Conservation (phyloP, 2,797 vertebrate species). For the Iguana delicatissima region DNA sequence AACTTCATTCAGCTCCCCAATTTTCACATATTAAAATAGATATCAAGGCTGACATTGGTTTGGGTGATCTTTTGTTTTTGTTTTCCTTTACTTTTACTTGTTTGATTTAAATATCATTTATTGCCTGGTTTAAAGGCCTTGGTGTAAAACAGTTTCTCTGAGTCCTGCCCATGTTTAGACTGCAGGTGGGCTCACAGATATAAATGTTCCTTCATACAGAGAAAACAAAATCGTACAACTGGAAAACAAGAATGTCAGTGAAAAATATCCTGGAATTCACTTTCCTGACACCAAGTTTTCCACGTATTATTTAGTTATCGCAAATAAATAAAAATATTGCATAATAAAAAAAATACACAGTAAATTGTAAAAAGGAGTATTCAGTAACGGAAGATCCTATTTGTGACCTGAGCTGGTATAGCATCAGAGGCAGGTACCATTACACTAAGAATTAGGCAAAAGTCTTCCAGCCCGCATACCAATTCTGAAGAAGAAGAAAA, state of each 20-base stretch:
- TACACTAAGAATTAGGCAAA: not conserved
- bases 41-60: not conserved
- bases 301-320: too few relatives aligned
- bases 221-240: not conserved
- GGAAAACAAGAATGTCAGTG: not conserved
- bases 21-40: conserved; percentile 27
- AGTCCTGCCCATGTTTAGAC: not conserved
- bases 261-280: not conserved
- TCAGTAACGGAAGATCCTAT: not conserved
- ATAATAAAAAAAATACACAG: not conserved
- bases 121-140: not conserved
- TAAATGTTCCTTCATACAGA: not conserved
- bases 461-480: not conserved
- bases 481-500: not conserved
- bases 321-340: too few relatives aligned
- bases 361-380: not conserved
- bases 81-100: not conserved
- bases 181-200: not conserved
- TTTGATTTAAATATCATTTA: not conserved
- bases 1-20: conserved; percentile 47
- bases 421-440: too few relatives aligned
- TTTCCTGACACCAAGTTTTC: not conserved
- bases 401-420: not conserved
- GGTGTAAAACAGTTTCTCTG: not conserved
- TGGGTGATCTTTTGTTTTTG: not conserved